A percentile compares a stretch with the other conserved stretches of the same genome.
Conservation (phyloP, 1,140 invertebrate species). For the Trinorchestia longiramus region DNA sequence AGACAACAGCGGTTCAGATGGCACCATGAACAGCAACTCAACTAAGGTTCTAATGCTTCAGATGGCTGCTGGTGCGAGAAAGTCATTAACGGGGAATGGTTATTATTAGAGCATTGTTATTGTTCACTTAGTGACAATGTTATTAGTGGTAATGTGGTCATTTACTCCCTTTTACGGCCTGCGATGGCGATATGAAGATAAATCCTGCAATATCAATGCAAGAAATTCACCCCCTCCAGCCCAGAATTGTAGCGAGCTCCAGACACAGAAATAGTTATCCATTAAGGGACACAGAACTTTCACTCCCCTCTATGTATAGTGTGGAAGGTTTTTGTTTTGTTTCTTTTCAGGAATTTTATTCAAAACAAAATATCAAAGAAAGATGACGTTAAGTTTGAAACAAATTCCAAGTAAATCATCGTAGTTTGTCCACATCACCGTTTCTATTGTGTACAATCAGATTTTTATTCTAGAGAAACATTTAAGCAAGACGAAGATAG, state of each 20-base stretch:
- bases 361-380: too few species aligned
- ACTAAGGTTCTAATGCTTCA: neutral
- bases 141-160: constrained; percentile 53
- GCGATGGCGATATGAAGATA: constrained; percentile 34
- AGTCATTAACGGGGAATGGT: constrained; percentile 46
- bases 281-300: neutral
- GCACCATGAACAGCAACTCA: neutral
- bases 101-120: constrained; percentile 54
- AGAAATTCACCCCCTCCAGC: neutral
- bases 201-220: constrained; percentile 40
- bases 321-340: neutral
- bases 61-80: constrained; percentile 17
- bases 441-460: neutral
- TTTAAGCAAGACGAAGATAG: too few species aligned
- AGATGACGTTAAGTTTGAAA: too few species aligned
- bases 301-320: neutral
- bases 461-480: too few species aligned
- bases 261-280: neutral
- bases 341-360: neutral
- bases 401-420: neutral
- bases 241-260: neutral
- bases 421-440: neutral
- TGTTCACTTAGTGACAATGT: constrained; percentile 54
- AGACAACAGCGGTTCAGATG: neutral
- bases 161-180: constrained; percentile 51